Evolutionary conservation across 1,140 invertebrate species (phyloP), one percentile per base, ranked within the genome.

Genomic region (Propsilocerus akamusi): DNA sequence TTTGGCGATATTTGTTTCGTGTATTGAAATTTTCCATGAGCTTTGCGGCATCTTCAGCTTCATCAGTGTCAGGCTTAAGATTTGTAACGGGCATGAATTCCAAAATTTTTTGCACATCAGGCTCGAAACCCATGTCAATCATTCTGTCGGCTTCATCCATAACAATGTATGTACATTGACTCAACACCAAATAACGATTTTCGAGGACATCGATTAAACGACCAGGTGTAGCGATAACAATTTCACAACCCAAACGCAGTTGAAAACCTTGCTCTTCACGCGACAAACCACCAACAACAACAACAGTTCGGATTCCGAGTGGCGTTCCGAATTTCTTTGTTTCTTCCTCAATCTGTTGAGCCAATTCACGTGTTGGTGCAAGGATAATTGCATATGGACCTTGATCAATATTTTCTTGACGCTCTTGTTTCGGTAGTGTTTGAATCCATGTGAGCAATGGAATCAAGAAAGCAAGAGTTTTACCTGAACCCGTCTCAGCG

Each of bases 111-210:
- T 97, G 93, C 0, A 99, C 95, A 65, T 97, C 86, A 26, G 90
- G 86, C 68, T 99, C 96, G 67, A 99, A 99, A 68, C 96, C 95
- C 91, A 97, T 97, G 69, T 98, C 94, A 68, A 99, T 97, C 95
- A 99, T 99, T 60, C 93, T 77, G 72, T 99, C 95, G 46, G 95
- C 95, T 72, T 93, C 88, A 60, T 92, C 87, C 46, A 92, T 69
- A n/a, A 92, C 87, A 55, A 91, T 88, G 60, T 91, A 91, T 46
- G 86, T 91, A 64, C 97, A 99, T 60, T 96, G 87, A 66, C 86
- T 91, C 0, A 99, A 69, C 7, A 98, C 95, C 48, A 99, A 73
- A 65, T 99, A 99, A 54, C 94, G 77, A 69, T 99, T 99, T 70
- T 99, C 96, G 46, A 99, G 69, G 0, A 99, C 95, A 72, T 99